Conservation (phyloP, 2,888 invertebrate species). For the Cephus pygmeus region DNA sequence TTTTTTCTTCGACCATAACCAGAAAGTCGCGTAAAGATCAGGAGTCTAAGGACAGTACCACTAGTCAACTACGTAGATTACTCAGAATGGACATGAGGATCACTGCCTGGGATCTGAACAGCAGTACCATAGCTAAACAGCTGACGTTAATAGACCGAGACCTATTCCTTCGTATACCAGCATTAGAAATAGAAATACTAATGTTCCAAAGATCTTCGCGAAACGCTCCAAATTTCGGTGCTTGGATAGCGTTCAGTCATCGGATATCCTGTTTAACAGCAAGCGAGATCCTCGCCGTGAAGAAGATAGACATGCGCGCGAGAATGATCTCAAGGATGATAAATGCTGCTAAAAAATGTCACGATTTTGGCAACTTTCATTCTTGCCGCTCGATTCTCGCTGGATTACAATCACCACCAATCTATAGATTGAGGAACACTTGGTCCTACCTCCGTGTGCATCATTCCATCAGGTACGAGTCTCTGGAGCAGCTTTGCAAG, state of each 20-base stretch:
- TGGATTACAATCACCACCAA: slow-evolving; percentile 69
- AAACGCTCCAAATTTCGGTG: slow-evolving; percentile 68
- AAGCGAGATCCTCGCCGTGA: slow-evolving; percentile 65
- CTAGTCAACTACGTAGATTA: slow-evolving; percentile 57
- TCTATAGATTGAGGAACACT: slow-evolving; percentile 66
- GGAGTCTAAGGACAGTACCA: slow-evolving; percentile 12
- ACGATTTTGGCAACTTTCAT: slow-evolving; percentile 68
- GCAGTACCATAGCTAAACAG: slow-evolving; percentile 68
- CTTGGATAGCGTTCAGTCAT: slow-evolving; percentile 69
- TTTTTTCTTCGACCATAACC: slow-evolving; percentile 39
- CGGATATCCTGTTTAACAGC: slow-evolving; percentile 68
- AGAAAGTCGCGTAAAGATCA: slow-evolving; percentile 17
- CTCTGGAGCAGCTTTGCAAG: slow-evolving; percentile 67
- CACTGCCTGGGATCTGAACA: slow-evolving; percentile 70
- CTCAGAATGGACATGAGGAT: slow-evolving; percentile 63
- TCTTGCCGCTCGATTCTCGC: slow-evolving; percentile 67
- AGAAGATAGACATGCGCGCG: slow-evolving; percentile 62
- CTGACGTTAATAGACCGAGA: slow-evolving; percentile 70
- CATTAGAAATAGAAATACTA: slow-evolving; percentile 65
- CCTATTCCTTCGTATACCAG: slow-evolving; percentile 67
- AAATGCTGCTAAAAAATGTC: slow-evolving; percentile 69
- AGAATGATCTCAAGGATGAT: slow-evolving; percentile 69
- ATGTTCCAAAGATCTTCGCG: slow-evolving; percentile 65
- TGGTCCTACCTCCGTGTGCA: slow-evolving; percentile 68
- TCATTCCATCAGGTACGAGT: slow-evolving; percentile 69